Evolutionary conservation across 64 coral and sea anemone species (phyloP).

Genomic region (Actinia tenebrosa): DNA sequence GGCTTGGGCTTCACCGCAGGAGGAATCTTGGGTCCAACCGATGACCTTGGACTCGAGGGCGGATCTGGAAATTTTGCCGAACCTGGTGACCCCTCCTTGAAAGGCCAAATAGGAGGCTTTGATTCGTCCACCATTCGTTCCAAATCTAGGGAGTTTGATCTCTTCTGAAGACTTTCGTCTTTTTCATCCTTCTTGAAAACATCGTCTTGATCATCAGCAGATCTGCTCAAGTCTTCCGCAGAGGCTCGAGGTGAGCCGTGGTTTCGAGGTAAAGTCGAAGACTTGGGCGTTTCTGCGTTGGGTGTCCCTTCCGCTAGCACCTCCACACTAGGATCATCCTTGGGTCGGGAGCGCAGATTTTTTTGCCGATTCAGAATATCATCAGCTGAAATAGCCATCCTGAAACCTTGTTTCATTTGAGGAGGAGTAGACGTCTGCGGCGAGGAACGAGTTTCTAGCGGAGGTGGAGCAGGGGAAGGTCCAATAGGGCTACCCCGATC

Average conservation of each 20-base stretch:
- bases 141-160: conserved; percentile 26
- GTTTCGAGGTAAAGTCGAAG: conserved; percentile 24
- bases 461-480: neutral
- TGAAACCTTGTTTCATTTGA: conserved; percentile 31
- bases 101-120: conserved; percentile 27
- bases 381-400: conserved; percentile 43
- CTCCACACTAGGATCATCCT: conserved; percentile 11
- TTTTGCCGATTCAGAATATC: conserved; percentile 51
- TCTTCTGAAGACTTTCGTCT: conserved; percentile 1
- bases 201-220: conserved; percentile 25
- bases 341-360: neutral
- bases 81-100: conserved; percentile 7
- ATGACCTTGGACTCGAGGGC: conserved; percentile 34
- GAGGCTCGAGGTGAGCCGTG: conserved; percentile 7
- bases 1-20: conserved; percentile 81
- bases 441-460: conserved; percentile 18
- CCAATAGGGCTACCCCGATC: conserved; percentile 34
- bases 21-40: conserved; percentile 39
- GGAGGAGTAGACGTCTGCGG: conserved; percentile 20
- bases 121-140: neutral
- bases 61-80: conserved; percentile 24
- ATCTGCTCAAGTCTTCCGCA: neutral
- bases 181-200: neutral
- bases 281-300: conserved; percentile 5
- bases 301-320: neutral